phyloP scores from a whole-genome alignment of 92 coral and sea anemone species.

The Scolanthus callimorphus region DNA sequence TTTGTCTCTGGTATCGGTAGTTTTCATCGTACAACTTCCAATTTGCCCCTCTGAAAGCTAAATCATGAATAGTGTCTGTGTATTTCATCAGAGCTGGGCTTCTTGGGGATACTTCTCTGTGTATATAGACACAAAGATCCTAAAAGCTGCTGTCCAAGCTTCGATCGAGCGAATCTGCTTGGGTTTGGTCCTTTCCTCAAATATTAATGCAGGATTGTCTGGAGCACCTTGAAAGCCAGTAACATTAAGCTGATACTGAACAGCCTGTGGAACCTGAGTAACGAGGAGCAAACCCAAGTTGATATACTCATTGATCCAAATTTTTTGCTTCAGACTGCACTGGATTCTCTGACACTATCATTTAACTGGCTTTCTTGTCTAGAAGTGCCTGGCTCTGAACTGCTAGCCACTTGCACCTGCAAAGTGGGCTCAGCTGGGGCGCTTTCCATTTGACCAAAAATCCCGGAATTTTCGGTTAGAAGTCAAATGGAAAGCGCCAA shows the following conservation, averaged over 20 bases:
- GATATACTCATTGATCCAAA: too few species aligned
- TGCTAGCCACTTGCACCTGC: too few species aligned
- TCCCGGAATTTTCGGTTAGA: too few species aligned
- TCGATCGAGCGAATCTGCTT: neutral
- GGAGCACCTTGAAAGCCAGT: neutral
- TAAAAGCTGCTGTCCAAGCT: neutral
- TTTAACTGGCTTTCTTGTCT: too few species aligned
- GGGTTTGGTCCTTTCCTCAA: neutral
- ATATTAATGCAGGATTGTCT: neutral
- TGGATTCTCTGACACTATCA: too few species aligned
- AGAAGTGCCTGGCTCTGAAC: too few species aligned
- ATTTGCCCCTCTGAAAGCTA: conserved; percentile 14
- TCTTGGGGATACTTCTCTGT: neutral
- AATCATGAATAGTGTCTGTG: conserved; percentile 16
- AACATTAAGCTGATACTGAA: neutral
- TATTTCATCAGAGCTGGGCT: conserved; percentile 25
- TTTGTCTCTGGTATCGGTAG: conserved; percentile 16
- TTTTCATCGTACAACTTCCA: conserved; percentile 35
- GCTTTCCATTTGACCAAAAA: too few species aligned
- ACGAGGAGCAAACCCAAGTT: too few species aligned
- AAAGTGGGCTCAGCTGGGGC: too few species aligned
- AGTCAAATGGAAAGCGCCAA: too few species aligned
- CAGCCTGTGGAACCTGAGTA: too few species aligned
- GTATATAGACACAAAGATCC: neutral
- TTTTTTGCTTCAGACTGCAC: too few species aligned